Evolutionary conservation across 2,797 vertebrate genomes (phyloP), one percentile per base, ranked within the genome.

Genomic region (Spatula versicolor): DNA sequence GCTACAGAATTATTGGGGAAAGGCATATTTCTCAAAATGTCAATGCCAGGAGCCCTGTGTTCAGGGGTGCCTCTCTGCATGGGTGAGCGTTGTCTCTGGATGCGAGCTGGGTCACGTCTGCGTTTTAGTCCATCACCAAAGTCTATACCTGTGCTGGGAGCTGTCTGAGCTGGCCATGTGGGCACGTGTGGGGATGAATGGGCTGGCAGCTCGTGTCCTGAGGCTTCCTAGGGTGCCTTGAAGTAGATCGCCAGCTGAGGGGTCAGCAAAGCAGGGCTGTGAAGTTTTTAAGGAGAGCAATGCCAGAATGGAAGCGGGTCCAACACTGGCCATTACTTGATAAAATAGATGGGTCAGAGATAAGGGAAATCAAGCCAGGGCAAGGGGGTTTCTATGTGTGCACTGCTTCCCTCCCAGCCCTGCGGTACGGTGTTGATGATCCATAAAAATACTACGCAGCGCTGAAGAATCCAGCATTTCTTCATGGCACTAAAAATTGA

Each of bases 261-360:
- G 50, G 50, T 52, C 50, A 28, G 50, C 26, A 41, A 63, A 63
- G 26, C 17, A 15, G 67, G 50, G 26, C 26, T 52, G 50, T 15
- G 9, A 55, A 56, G 8, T 73, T 76, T 63, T 19, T 43, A 23
- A 63, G 33, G 30, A 37, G 3, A n/a, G 9, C 7, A 2, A 5
- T 31, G 19, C 21, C 43, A 6, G 4, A 9, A 7, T 68, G 45
- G 84, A 90, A 69, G 31, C 1, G 2, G 18, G 19, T 73, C 50
- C 12, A 6, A 7, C 1, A 0, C 23, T 1, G 2, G 26, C 55
- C n/a, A 3, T 80, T 67, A 63, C 22, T 11, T 90, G 50, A 31
- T 62, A 35, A 74, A 64, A 43, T 2, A 72, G 33, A 8, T 25
- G 18, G 41, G 72, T 86, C 23, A 1, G 63, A 62, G 46, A 68